Evolutionary conservation across 2,888 invertebrate species (phyloP), one percentile per base, ranked within the genome.

Genomic region (Elegia similella): DNA sequence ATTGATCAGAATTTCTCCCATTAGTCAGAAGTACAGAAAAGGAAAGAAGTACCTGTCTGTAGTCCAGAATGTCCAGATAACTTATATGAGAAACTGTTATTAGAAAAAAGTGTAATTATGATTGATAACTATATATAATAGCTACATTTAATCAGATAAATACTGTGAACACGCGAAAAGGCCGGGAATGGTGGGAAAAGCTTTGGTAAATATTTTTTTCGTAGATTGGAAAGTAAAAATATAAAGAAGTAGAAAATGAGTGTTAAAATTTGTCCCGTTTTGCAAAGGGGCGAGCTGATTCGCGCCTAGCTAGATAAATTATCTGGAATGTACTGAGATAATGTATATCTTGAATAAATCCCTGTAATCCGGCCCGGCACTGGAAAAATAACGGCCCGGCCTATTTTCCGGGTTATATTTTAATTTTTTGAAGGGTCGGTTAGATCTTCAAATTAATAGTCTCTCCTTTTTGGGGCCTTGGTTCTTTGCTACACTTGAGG

Each of bases 271-370:
- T n/a, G 38, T 12, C 12, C 38, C 38, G 6, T 38, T 38, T 10
- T 12, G 12, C 38, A 12, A 38, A 38, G 38, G 38, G 38, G 38
- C 38, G 6, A 10, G 38, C 43, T 44, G 16, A 44, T 44, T 44
- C 8, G 43, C 15, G 43, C 16, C 10, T 17, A 2, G 43, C 43
- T 16, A 44, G 43, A 46, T 46, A 46, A 46, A 46, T 23, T 17
- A 46, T 38, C 38, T 38, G 12, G 38, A n/a, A 38, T 46, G 46
- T n/a, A 46, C 46, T 46, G 12, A 17, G 46, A 46, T 29, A 17
- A 46, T 46, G 46, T 46, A 46, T 46, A 46, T 46, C 46, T 46
- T 46, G 46, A 17, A 29, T 46, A 46, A 46, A 23, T 46, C 46
- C 23, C 17, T 29, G 17, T 46, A 46, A 46, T 46, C 46, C 23